A percentile compares a stretch with the other conserved stretches of the same genome.
These are phyloP conservation scores for Machaerirhynchus nigripectus DNA, from an alignment of 2,113 vertebrate species.

Conservation along the genomic window DNA sequence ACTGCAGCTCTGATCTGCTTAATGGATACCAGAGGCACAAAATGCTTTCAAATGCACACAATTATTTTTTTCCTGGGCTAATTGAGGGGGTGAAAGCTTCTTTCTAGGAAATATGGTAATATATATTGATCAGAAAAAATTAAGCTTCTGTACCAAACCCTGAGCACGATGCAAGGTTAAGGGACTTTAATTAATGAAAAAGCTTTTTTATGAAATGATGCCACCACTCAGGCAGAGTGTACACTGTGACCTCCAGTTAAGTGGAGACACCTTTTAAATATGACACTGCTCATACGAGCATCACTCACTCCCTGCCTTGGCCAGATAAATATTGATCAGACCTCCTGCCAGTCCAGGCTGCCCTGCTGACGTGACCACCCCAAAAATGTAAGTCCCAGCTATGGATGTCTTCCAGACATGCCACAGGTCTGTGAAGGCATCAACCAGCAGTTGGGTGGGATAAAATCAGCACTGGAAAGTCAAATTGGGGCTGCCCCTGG, in stretches of 20 bases:
- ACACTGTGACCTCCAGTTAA: constrained; percentile 24
- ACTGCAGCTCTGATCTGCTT: constrained; percentile 24
- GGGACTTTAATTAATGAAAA: constrained; percentile 64
- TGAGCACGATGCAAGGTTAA: constrained; percentile 31
- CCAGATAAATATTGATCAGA: not conserved
- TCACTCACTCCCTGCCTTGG: not conserved
- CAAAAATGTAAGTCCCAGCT: not conserved
- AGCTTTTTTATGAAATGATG: constrained; percentile 58
- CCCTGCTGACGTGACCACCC: not conserved
- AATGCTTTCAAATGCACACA: constrained; percentile 32
- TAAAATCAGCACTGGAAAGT: not conserved
- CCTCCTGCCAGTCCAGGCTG: not conserved
- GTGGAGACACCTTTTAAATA: not conserved
- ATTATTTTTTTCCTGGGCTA: constrained; percentile 21
- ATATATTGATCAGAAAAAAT: constrained; percentile 61
- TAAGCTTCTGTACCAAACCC: constrained; percentile 25
- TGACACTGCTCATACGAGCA: not conserved
- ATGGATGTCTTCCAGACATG: not conserved
- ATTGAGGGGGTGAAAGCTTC: constrained; percentile 43
- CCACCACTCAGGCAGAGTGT: not conserved
- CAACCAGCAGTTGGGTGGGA: not conserved
- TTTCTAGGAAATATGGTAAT: constrained; percentile 66
- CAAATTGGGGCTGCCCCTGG: not conserved
- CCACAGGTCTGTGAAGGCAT: not conserved
- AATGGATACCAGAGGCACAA: constrained; percentile 32